Conservation (phyloP, 2,797 vertebrate genomes). For the Betta splendens region DNA sequence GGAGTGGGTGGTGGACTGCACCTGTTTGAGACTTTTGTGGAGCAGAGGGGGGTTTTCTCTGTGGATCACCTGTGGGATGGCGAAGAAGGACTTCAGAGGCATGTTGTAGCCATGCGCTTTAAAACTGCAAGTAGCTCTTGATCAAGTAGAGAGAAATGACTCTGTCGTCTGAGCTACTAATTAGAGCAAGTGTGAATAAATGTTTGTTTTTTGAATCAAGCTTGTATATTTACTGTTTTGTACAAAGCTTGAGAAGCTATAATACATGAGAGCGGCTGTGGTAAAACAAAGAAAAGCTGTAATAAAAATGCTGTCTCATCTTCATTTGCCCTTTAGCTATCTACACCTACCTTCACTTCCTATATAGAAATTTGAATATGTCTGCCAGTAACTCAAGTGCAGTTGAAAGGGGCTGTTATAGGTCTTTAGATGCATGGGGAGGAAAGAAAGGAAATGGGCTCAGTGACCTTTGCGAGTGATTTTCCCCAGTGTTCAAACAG, state of each 20-base stretch:
- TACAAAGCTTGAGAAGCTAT: neutral
- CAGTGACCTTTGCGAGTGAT: conserved; percentile 86
- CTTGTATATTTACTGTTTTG: neutral
- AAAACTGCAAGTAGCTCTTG: conserved; percentile 60
- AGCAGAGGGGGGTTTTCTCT: conserved; percentile 83
- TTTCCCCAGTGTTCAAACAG: conserved; percentile 86
- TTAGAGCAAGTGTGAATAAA: too few species aligned
- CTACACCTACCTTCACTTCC: conserved; percentile 53
- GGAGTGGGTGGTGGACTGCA: conserved; percentile 90
- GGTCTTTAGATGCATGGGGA: conserved; percentile 77
- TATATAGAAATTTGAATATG: conserved; percentile 72
- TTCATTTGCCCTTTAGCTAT: conserved; percentile 42
- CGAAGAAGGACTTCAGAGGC: conserved; percentile 88
- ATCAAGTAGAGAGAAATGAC: too few species aligned
- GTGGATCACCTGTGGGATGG: conserved; percentile 79
- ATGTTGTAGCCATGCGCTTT: conserved; percentile 86
- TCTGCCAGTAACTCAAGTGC: conserved; percentile 72
- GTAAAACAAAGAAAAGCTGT: conserved; percentile 19
- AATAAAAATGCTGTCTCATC: conserved; percentile 57
- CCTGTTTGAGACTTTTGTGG: conserved; percentile 87
- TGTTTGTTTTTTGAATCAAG: too few species aligned
- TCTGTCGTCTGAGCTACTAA: neutral
- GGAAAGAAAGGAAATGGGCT: conserved; percentile 85
- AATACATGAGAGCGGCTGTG: neutral
- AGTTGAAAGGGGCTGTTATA: conserved; percentile 75